phyloP scores from a whole-genome alignment of 2,888 invertebrate genomes.

The Altica lythri region DNA sequence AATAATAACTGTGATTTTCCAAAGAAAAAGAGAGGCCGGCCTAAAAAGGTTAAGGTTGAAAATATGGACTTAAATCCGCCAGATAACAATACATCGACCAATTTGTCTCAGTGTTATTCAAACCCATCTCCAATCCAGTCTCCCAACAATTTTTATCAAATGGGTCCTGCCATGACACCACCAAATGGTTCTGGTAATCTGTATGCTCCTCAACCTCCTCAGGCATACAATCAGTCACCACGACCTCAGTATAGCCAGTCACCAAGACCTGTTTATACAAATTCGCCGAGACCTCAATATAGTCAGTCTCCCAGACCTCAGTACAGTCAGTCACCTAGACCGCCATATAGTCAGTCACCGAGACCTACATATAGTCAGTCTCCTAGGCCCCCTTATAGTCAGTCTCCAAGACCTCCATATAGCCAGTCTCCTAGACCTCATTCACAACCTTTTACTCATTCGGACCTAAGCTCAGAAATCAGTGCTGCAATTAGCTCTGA shows the following conservation, averaged over 20 bases:
- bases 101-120: conserved; percentile 59
- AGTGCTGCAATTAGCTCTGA: conserved; percentile 77
- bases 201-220: conserved; percentile 51
- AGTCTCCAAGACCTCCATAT: conserved; percentile 48
- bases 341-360: conserved; percentile 49
- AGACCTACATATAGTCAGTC: conserved; percentile 52
- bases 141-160: conserved; percentile 58
- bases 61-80: conserved; percentile 60
- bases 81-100: conserved; percentile 56
- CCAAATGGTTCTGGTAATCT: conserved; percentile 53
- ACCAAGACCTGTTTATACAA: conserved; percentile 50
- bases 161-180: conserved; percentile 54
- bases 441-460: conserved; percentile 67
- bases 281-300: conserved; percentile 46
- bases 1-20: conserved; percentile 65
- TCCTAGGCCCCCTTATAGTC: no score
- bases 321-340: conserved; percentile 58
- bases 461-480: conserved; percentile 76
- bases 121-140: conserved; percentile 60
- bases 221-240: conserved; percentile 46
- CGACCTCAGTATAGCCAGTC: conserved; percentile 51
- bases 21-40: conserved; percentile 86
- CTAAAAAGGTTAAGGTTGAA: conserved; percentile 81
- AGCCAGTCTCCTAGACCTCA: conserved; percentile 55
- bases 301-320: conserved; percentile 48